Evolutionary conservation across 2,888 invertebrate species (phyloP), one percentile per base, ranked within the genome.

Genomic region (Leucozona laternaria): DNA sequence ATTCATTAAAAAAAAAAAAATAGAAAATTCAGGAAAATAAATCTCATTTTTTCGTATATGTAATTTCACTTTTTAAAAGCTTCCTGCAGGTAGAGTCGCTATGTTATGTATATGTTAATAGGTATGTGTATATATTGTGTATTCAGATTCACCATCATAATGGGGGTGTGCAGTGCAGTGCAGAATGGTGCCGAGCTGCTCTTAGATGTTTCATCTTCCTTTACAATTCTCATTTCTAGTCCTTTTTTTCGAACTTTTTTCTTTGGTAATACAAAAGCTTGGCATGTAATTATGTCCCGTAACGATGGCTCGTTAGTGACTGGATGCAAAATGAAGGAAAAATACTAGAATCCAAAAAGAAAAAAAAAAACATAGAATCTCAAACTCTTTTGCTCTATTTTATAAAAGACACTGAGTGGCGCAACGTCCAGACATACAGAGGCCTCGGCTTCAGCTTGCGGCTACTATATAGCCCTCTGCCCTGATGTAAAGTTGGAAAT

Each of bases 261-360:
- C 55, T 85, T 85, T 22, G 55, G 48, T 57, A 78, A 68, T 71
- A 86, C 82, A 82, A 86, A 86, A 86, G 86, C 86, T 86, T 79
- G 86, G 78, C 86, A 86, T 82, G 86, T 86, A 86, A 86, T 86
- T 86, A 86, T 86, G 86, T 86, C 82, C 82, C 82, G 78, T 86
- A 86, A 86, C 86, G 86, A 86, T 86, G 82, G 86, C 86, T 86
- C 86, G 86, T 86, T 86, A 86, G 86, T 86, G 86, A 86, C 78
- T 86, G 37, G 85, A 78, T 86, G 86, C 70, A 78, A 78, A 78
- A 82, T 86, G 81, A 58, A 85, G 85, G 50, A 68, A 85, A 77
- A 81, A 73, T 50, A 13, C 40, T 34, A 70, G 22, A 68, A 57
- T 22, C 55, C n/a, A n/a, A n/a, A 37, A 31, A 15, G n/a, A 58